Evolutionary conservation across 2,113 vertebrate species (phyloP), one percentile per base, ranked within the genome.

Genomic region (Brachypodius melanocephalos): DNA sequence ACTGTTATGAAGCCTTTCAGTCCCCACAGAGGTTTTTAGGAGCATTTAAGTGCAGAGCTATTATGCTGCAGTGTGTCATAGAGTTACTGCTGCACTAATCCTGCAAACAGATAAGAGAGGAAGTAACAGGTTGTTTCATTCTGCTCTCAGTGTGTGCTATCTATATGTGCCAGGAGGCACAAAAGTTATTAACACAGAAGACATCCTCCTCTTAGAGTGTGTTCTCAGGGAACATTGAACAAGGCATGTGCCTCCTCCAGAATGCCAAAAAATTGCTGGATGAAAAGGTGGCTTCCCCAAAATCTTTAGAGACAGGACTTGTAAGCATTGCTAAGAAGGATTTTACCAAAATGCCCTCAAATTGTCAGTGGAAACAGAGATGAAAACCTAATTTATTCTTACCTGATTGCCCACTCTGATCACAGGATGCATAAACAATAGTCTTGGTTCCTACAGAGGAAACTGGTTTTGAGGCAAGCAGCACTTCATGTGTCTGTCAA

Each of bases 401-500:
- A 59, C 29, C 19, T 17, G 11, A 32, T 57, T 61, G 25, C 6
- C 20, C 31, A 34, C 19, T 81, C 58, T 78, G 46, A 48, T 81
- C 76, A 36, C 5, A 77, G 55, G 19, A 7, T 68, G 8, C 1
- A 1, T 11, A 52, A 38, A 46, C 73, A 31, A 24, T 20, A 59
- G 15, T 10, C 13, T 31, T 29, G 8, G 4, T n/a, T 24, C 14
- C 49, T 57, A 18, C 40, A 69, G 69, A 69, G 25, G 12, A 79
- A 75, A 49, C 0, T 5, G 5, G 2, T 58, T 93, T 81, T 4
- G 2, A 71, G 22, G 17, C 6, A 59, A 71, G 46, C 0, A 0
- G 10, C 13, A 38, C 12, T 40, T 38, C 25, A 69, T 3, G 4
- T 8, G 20, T 34, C 52, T 71, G 21, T 73, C 58, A 72, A 31